Evolutionary conservation across 2,113 vertebrate species (phyloP), one percentile per base, ranked within the genome.

Genomic region (Cynocephalus volans): DNA sequence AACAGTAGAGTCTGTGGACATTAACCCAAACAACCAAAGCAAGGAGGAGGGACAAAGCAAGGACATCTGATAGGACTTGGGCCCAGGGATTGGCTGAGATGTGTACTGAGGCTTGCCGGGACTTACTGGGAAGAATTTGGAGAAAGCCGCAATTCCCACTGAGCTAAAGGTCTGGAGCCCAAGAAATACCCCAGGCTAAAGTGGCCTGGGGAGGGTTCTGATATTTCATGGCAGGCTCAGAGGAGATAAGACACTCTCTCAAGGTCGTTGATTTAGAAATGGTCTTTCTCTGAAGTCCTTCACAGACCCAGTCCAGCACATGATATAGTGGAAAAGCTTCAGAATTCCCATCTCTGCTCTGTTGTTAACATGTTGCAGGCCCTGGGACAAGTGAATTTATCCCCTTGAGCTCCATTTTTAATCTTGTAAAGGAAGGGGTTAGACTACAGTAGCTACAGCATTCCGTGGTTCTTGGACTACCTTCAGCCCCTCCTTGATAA

Each of bases 281-380:
- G 76, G 17, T 79, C 67, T 95, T 97, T 76, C 84, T 72, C 67
- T 86, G 64, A 65, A 72, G 81, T 92, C 58, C 21, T 96, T 41
- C 33, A 60, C 48, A 84, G 67, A 26, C 5, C n/a, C 13, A 8
- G 41, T 17, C 45, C 36, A 67, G 33, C 23, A 18, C 8, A 19
- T 4, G 9, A 69, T 79, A 4, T n/a, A 8, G 17, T 64, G 28
- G 50, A 69, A 93, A 91, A 75, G 23, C 65, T 52, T 85, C 26
- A 31, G 28, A 58, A 56, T 75, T 76, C 73, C 7, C 50, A 28
- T 41, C 41, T 91, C 26, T 79, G 41, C 24, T 76, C 56, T 48
- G 33, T 56, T 62, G 67, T 94, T 69, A 76, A 77, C 54, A 69
- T 6, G 1, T 60, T 19, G 13, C 12, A 48, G 52, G 65, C 41